Base-by-base conservation (phyloP, 2,888 invertebrate genomes). In the Bedellia somnulentella region DNA sequence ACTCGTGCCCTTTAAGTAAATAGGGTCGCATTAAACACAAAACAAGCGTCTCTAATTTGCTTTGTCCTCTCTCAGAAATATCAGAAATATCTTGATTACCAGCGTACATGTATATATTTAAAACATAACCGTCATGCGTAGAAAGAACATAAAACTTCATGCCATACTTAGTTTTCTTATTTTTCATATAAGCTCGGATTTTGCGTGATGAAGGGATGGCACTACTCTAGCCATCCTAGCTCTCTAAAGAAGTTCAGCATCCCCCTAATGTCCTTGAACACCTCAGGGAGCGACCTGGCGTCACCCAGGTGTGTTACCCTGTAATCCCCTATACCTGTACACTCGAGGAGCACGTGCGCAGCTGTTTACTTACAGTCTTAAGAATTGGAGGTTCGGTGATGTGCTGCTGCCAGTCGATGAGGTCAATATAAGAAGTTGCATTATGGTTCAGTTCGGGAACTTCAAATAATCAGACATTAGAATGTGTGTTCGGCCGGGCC, bases 1-100 rank as follows among this genome's bases (percentile, higher is more conserved):
- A n/a, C 29, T 46, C 35, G 35, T 46, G 44, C 14, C 47, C 47
- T 31, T 44, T 42, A 29, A 43, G 34, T 11, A 49, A 31, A 33
- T 44, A 47, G 12, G 45, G 41, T 29, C 40, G 17, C 40, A 45
- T 42, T 27, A 48, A 35, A 29, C 39, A 27, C 31, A 47, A n/a
- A n/a, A n/a, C n/a, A n/a, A n/a, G n/a, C n/a, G n/a, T n/a, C n/a
- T n/a, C n/a, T n/a, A n/a, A n/a, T n/a, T n/a, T n/a, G n/a, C n/a
- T n/a, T n/a, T n/a, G n/a, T n/a, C n/a, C n/a, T n/a, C n/a, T n/a
- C n/a, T n/a, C n/a, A n/a, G n/a, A n/a, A n/a, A n/a, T n/a, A n/a
- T n/a, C n/a, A n/a, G n/a, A n/a, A n/a, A n/a, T n/a, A n/a, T n/a
- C n/a, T n/a, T n/a, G n/a, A n/a, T n/a, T n/a, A n/a, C n/a, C n/a